Percentiles rank a stretch among this genome's conserved stretches.
phyloP scores from a whole-genome alignment of 2,797 vertebrate species.

The Euthynnus affinis region DNA sequence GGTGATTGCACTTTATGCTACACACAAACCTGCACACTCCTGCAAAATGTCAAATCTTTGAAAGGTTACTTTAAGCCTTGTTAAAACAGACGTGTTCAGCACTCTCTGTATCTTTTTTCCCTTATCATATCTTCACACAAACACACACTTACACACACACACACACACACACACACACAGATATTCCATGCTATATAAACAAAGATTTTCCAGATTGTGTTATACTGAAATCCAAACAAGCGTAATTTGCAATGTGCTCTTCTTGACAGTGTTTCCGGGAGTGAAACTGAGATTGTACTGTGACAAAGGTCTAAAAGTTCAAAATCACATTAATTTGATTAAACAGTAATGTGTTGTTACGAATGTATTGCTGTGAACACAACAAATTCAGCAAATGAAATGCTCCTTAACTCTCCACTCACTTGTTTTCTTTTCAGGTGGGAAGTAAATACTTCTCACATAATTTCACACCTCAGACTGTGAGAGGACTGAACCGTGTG shows the following conservation, averaged over 20 bases:
- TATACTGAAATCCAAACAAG: neutral
- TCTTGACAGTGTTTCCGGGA: neutral
- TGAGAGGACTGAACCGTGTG: constrained; percentile 55
- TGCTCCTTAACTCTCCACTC: constrained; percentile 25
- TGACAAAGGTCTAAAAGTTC: constrained; percentile 2
- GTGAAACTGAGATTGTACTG: neutral
- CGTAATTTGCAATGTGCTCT: neutral
- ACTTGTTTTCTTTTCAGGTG: constrained; percentile 60
- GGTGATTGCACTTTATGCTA: neutral
- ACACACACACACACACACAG: neutral
- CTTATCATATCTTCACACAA: no score
- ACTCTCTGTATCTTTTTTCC: no score
- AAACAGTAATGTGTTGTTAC: neutral
- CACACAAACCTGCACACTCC: neutral
- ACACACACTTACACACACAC: neutral
- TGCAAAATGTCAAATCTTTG: no score
- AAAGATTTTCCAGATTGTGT: neutral
- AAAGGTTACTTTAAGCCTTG: no score
- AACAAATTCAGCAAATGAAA: constrained; percentile 40
- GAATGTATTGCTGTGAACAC: neutral
- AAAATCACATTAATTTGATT: neutral
- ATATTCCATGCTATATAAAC: constrained; percentile 7
- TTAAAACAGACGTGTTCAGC: no score
- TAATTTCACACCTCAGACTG: constrained; percentile 77
- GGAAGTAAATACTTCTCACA: constrained; percentile 71